Evolutionary conservation across 2,113 vertebrate genomes (phyloP).

Genomic region (Cygnus atratus): DNA sequence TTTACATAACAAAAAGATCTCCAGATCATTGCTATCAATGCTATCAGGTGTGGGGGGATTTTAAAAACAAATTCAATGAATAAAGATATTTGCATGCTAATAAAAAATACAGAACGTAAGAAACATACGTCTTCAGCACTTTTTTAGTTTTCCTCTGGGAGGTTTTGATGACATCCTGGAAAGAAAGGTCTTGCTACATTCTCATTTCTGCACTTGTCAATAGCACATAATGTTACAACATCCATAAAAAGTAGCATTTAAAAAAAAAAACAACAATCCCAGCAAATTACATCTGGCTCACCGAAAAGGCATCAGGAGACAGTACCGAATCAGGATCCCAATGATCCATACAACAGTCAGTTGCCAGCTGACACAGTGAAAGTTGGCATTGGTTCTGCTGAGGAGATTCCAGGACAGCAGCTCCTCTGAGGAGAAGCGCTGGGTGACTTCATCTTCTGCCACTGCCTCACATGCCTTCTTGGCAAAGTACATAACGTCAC

Average conservation of each 20-base stretch:
- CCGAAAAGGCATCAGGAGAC: conserved; percentile 88
- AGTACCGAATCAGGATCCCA: conserved; percentile 86
- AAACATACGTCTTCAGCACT: background rate
- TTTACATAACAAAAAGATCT: background rate
- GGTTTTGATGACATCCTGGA: background rate
- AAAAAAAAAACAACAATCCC: background rate
- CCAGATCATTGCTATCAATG: background rate
- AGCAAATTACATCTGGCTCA: conserved; percentile 50
- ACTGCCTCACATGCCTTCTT: conserved; percentile 89
- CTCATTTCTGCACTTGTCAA: background rate
- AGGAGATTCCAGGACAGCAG: conserved; percentile 93
- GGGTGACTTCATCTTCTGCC: conserved; percentile 90
- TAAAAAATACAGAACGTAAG: background rate
- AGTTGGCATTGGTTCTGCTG: conserved; percentile 88
- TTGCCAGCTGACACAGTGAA: conserved; percentile 84
- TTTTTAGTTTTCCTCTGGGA: background rate
- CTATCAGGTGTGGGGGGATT: background rate
- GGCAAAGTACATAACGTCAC: conserved; percentile 87
- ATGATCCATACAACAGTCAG: conserved; percentile 85
- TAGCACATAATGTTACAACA: background rate
- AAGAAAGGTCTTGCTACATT: background rate
- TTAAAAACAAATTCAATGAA: background rate
- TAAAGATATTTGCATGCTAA: background rate
- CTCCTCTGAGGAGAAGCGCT: conserved; percentile 91
- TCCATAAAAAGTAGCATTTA: background rate